Percentiles rank a stretch among this genome's conserved stretches.
Evolutionary conservation across 2,113 vertebrate genomes (phyloP).

Genomic region (Ptyas mucosa): DNA sequence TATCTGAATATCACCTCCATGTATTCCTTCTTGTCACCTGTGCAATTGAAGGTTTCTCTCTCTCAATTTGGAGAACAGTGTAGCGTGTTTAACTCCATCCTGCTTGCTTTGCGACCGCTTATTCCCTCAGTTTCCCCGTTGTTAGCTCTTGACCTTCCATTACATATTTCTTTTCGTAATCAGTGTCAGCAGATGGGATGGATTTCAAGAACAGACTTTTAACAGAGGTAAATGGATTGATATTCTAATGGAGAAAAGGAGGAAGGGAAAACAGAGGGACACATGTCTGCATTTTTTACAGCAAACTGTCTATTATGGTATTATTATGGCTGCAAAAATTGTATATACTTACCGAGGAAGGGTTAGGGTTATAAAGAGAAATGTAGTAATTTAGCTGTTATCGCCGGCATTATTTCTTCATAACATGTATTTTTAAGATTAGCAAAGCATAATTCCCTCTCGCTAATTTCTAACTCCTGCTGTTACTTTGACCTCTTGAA

Average conservation of each 20-base stretch:
- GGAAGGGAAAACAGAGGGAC: conserved; percentile 32
- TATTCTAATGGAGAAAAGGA: conserved; percentile 13
- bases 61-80: too few relatives aligned
- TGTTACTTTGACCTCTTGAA: background rate
- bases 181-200: conserved; percentile 33
- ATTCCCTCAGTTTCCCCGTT: background rate
- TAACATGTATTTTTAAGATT: conserved; percentile 35
- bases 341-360: conserved; percentile 63
- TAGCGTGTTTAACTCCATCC: background rate
- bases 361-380: conserved; percentile 48
- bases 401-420: conserved; percentile 36
- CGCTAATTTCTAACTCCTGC: background rate
- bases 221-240: conserved; percentile 37
- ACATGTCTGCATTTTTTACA: conserved; percentile 55
- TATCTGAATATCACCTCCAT: background rate
- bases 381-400: conserved; percentile 46
- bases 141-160: background rate
- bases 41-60: background rate
- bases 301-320: conserved; percentile 26
- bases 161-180: background rate
- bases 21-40: background rate
- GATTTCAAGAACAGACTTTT: conserved; percentile 49
- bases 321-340: conserved; percentile 24
- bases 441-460: conserved; percentile 38
- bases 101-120: background rate